Percentiles rank a stretch among this genome's conserved stretches.
These are phyloP conservation scores for Cepphus grylle DNA, from an alignment of 2,113 vertebrate genomes.

Conservation along the genomic window DNA sequence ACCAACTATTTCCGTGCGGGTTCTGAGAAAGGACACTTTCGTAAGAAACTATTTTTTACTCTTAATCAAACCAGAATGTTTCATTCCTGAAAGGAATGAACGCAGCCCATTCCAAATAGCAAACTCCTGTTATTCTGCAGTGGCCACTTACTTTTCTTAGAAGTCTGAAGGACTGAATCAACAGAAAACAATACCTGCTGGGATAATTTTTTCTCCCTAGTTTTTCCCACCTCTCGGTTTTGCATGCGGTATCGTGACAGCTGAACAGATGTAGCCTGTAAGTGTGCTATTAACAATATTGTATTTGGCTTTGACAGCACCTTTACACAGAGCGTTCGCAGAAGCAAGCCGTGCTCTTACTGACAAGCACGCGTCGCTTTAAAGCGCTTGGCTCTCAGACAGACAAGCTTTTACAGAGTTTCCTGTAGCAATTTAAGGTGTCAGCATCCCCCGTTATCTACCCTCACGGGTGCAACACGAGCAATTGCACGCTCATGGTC, in stretches of 20 bases:
- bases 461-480: fast-evolving
- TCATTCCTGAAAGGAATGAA: neutral
- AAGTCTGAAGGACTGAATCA: neutral
- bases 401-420: neutral
- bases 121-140: neutral
- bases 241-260: neutral
- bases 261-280: neutral
- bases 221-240: neutral
- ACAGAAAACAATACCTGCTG: neutral
- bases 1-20: neutral
- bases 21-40: constrained; percentile 1
- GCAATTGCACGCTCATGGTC: fast-evolving
- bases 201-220: neutral
- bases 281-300: neutral
- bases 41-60: neutral
- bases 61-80: constrained; percentile 45
- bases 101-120: fast-evolving
- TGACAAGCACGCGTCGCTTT: neutral
- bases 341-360: neutral
- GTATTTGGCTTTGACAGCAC: neutral
- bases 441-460: neutral
- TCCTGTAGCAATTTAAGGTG: neutral
- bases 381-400: neutral
- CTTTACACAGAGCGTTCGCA: neutral
- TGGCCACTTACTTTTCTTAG: neutral